Evolutionary conservation across 1,140 invertebrate genomes (phyloP).

Genomic region (Agraylea sexmaculata): DNA sequence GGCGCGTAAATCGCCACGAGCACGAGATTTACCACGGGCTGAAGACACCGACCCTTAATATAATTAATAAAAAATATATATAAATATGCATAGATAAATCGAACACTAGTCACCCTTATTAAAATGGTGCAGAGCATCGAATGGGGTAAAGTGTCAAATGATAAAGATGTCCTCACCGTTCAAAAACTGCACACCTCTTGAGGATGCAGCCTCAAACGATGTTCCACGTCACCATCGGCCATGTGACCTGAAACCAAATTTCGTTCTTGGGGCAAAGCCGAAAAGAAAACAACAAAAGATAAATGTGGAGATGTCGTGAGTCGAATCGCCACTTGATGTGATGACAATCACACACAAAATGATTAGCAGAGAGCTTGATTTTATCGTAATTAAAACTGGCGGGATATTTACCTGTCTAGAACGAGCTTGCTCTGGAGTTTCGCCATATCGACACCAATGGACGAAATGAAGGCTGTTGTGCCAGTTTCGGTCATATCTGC

Average conservation of each 20-base stretch:
- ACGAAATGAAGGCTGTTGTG: constrained; percentile 57
- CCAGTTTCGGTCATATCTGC: constrained; percentile 47
- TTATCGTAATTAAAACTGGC: not conserved
- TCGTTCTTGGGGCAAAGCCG: constrained; percentile 18
- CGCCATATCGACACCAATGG: constrained; percentile 54
- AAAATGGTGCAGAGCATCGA: too few species aligned
- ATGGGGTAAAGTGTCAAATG: too few species aligned
- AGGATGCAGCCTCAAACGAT: constrained; percentile 20
- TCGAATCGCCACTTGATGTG: constrained; percentile 9
- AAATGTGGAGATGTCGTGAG: constrained; percentile 1
- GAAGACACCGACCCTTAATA: too few species aligned
- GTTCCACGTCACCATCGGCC: constrained; percentile 20
- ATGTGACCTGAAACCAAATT: constrained; percentile 22
- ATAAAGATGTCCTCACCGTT: constrained; percentile 20
- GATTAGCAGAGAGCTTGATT: not conserved
- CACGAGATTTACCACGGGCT: too few species aligned
- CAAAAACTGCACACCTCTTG: constrained; percentile 18
- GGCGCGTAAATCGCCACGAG: too few species aligned
- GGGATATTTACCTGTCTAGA: constrained; percentile 46
- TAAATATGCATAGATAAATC: too few species aligned
- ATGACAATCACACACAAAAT: constrained; percentile 7
- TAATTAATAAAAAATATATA: too few species aligned
- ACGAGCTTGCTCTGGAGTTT: constrained; percentile 47
- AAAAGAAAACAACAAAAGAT: constrained; percentile 10
- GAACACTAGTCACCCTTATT: too few species aligned